Percentiles rank a stretch among this genome's conserved stretches.
Evolutionary conservation across 2,113 vertebrate genomes (phyloP).

Genomic region (Corythaixoides concolor): DNA sequence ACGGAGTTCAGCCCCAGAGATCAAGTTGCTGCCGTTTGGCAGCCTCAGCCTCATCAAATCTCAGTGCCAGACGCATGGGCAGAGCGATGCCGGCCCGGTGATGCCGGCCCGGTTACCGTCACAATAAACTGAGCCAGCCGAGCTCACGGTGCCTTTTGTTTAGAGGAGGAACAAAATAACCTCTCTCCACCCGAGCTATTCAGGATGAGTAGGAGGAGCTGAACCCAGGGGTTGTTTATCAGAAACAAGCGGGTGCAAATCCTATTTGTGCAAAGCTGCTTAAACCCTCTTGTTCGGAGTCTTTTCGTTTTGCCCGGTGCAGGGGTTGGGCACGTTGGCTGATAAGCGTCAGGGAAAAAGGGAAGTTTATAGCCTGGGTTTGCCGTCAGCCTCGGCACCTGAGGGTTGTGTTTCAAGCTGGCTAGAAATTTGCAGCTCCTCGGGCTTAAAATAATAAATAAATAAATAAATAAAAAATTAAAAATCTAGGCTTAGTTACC

Average conservation of each 20-base stretch:
- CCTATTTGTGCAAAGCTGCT: conserved; percentile 53
- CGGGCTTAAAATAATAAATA: background rate
- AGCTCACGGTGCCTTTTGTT: background rate
- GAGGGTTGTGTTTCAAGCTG: background rate
- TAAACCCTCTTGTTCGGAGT: background rate
- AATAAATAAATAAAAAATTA: background rate
- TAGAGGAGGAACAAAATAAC: background rate
- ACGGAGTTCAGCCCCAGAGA: fast-evolving
- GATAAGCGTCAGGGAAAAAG: background rate
- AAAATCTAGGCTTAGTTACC: background rate
- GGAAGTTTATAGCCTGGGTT: background rate
- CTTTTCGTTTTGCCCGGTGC: background rate
- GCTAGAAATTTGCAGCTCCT: background rate
- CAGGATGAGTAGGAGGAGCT: background rate
- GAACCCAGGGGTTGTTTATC: background rate
- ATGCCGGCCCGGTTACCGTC: background rate
- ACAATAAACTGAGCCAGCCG: background rate
- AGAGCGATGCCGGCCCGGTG: fast-evolving
- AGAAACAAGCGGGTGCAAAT: conserved; percentile 8
- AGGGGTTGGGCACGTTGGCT: background rate
- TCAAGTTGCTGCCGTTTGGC: background rate
- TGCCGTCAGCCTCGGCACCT: background rate
- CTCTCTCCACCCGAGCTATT: background rate
- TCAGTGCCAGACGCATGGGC: fast-evolving
- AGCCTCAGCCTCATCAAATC: background rate